Percentiles rank a stretch among this genome's conserved stretches.
These are phyloP conservation scores for Hemibates koningsi DNA, from an alignment of 2,113 vertebrate species.

Conservation along the genomic window DNA sequence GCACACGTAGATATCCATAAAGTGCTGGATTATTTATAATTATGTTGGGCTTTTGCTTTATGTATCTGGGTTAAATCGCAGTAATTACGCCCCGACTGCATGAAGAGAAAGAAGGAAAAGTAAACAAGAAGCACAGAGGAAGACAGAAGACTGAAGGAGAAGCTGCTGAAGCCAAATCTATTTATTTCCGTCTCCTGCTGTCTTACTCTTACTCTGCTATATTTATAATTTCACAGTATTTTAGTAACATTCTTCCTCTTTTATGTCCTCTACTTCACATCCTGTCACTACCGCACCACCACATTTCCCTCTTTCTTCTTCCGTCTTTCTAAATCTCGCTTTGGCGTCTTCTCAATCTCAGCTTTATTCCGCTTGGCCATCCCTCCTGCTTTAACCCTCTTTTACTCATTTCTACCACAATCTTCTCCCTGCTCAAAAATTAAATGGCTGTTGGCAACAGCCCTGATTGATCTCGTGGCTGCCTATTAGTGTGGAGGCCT, in stretches of 20 bases:
- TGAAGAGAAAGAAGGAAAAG: background rate
- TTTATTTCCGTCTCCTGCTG: background rate
- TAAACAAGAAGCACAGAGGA: background rate
- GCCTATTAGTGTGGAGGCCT: conserved; percentile 12
- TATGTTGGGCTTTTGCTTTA: conserved; percentile 23
- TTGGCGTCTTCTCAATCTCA: background rate
- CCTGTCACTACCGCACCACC: background rate
- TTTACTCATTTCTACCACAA: background rate
- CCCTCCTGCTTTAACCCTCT: background rate
- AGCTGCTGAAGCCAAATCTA: background rate
- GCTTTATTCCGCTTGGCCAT: background rate
- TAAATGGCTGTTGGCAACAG: conserved; percentile 9
- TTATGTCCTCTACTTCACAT: background rate
- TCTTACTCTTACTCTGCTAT: background rate
- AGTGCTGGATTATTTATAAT: conserved; percentile 41
- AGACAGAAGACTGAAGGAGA: background rate
- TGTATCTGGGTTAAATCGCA: conserved; percentile 51
- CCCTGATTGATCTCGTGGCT: conserved; percentile 20
- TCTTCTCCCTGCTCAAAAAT: background rate
- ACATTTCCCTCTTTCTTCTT: background rate
- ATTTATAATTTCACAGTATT: background rate
- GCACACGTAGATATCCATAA: background rate
- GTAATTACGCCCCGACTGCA: conserved; percentile 21
- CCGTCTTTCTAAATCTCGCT: background rate
- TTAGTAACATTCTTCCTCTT: background rate